Evolutionary conservation across 2,113 vertebrate genomes (phyloP).

Genomic region (Mesoclemmys tuberculata): DNA sequence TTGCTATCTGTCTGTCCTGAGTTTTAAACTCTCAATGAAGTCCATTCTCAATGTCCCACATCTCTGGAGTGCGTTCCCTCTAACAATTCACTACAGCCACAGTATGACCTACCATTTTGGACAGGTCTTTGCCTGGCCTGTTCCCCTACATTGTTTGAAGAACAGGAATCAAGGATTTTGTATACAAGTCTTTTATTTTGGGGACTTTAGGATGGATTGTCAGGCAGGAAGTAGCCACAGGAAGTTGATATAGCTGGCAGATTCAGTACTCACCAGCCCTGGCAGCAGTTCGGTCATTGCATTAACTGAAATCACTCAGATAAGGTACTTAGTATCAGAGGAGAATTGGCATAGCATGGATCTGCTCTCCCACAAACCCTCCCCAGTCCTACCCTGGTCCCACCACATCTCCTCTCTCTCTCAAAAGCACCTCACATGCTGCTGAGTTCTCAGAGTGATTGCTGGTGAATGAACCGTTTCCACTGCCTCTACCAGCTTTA

Average conservation of each 20-base stretch:
- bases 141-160: neutral
- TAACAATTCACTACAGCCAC: neutral
- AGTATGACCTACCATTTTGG: neutral
- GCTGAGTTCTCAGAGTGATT: neutral
- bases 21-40: neutral
- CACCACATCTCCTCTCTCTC: neutral
- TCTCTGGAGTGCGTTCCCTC: neutral
- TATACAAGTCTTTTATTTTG: neutral
- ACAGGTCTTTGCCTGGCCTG: neutral
- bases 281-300: neutral
- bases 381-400: neutral
- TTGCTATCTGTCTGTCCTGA: neutral
- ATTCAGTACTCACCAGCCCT: neutral
- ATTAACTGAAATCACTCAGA: neutral
- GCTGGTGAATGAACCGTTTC: accelerated
- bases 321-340: neutral
- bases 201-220: neutral
- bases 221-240: neutral
- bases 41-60: neutral
- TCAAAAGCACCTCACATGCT: neutral
- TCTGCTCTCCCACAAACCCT: neutral
- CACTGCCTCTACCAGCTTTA: neutral
- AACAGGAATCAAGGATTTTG: neutral
- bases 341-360: neutral
- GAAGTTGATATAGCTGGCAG: neutral